Evolutionary conservation across 2,888 invertebrate species (phyloP).

Genomic region (Antheraea yamamai): DNA sequence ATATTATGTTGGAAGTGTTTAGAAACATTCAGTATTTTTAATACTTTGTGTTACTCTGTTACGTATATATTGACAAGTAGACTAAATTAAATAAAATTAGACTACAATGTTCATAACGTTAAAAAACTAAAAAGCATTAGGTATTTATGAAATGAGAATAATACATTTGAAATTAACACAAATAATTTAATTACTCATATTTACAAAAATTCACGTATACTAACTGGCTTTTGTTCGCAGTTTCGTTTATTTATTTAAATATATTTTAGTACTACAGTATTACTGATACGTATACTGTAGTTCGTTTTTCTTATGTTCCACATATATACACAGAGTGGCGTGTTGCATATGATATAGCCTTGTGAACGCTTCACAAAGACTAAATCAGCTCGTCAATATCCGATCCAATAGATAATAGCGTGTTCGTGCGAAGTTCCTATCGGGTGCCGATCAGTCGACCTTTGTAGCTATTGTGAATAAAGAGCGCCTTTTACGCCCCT

Average conservation of each 20-base stretch:
- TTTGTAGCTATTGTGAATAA: constrained; percentile 7
- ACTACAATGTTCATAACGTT: no score
- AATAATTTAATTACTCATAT: no score
- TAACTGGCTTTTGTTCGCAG: no score
- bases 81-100: no score
- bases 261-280: background rate
- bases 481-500: background rate
- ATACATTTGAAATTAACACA: background rate
- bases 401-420: constrained; percentile 21
- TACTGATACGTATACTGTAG: background rate
- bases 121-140: background rate
- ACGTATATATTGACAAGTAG: no score
- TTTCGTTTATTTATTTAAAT: background rate
- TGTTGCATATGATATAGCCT: background rate
- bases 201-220: no score
- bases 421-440: constrained; percentile 17
- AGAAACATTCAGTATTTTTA: no score
- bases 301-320: background rate
- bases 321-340: constrained; percentile 7
- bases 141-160: background rate
- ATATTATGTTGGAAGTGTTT: no score
- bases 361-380: constrained; percentile 16
- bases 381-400: constrained; percentile 17
- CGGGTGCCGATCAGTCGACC: constrained; percentile 15
- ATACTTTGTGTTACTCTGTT: no score